These are phyloP conservation scores for Heterodera carotae DNA, from an alignment of 1,140 invertebrate species.

Conservation along the genomic window DNA sequence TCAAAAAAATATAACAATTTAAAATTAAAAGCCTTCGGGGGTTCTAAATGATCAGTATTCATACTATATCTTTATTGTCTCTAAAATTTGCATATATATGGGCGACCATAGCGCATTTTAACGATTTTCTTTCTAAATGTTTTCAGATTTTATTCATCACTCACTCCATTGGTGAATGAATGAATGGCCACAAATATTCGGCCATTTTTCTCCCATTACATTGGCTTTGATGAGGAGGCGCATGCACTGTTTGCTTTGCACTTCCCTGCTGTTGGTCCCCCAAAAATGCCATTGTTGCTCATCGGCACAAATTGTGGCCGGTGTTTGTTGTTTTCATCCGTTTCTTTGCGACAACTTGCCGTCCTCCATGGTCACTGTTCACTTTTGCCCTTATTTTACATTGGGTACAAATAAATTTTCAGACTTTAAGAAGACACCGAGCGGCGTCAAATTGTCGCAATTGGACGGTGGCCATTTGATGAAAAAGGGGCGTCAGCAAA, in stretches of 20 bases:
- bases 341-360: constrained; percentile 1
- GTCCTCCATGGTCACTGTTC: not conserved
- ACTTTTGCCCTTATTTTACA: not conserved
- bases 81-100: too few species aligned
- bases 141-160: too few species aligned
- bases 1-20: too few species aligned
- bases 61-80: too few species aligned
- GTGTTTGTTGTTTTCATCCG: constrained; percentile 13
- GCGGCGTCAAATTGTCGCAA: constrained; percentile 25
- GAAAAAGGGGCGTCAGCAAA: too few species aligned
- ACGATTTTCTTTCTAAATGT: too few species aligned
- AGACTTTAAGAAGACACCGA: constrained; percentile 23
- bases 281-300: constrained; percentile 6
- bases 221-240: not conserved
- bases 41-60: too few species aligned
- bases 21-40: too few species aligned
- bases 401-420: constrained; percentile 13
- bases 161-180: too few species aligned
- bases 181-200: not conserved
- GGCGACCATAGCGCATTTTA: too few species aligned
- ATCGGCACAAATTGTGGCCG: constrained; percentile 25
- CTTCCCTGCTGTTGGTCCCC: not conserved
- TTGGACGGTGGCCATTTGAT: constrained; percentile 25
- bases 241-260: not conserved
- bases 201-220: constrained; percentile 7